Percentiles rank a stretch among this genome's conserved stretches.
Evolutionary conservation across 2,888 invertebrate genomes (phyloP).

Genomic region (Eristalis arbustorum): DNA sequence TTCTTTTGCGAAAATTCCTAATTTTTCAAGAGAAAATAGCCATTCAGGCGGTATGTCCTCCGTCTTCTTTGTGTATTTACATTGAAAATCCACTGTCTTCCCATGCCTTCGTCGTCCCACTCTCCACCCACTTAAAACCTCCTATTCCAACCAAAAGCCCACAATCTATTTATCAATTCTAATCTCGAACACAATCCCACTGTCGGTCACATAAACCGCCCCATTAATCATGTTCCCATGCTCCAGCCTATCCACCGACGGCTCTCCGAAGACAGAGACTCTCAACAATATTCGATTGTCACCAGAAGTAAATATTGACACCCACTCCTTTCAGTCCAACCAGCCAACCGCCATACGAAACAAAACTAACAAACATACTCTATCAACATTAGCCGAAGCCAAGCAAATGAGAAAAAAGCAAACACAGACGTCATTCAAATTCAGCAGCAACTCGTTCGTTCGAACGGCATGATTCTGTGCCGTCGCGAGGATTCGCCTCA

Average conservation of each 20-base stretch:
- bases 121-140: too few species aligned
- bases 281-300: not conserved
- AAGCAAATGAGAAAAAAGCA: not conserved
- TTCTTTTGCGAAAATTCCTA: too few species aligned
- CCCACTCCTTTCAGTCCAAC: not conserved
- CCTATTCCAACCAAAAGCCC: too few species aligned
- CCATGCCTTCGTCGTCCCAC: too few species aligned
- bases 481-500: slow-evolving; percentile 20
- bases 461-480: not conserved
- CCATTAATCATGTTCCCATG: not conserved
- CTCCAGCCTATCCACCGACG: not conserved
- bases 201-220: not conserved
- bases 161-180: not conserved
- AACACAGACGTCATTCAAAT: not conserved
- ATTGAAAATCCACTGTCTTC: too few species aligned
- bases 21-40: too few species aligned
- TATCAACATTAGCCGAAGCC: not conserved
- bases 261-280: not conserved
- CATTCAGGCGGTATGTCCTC: too few species aligned
- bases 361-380: not conserved
- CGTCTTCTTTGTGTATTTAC: too few species aligned
- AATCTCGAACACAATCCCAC: not conserved
- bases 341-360: not conserved
- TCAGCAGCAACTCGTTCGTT: not conserved
- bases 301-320: not conserved